Evolutionary conservation across 1,140 invertebrate genomes (phyloP).

Genomic region (Drosophila lacteicornis): DNA sequence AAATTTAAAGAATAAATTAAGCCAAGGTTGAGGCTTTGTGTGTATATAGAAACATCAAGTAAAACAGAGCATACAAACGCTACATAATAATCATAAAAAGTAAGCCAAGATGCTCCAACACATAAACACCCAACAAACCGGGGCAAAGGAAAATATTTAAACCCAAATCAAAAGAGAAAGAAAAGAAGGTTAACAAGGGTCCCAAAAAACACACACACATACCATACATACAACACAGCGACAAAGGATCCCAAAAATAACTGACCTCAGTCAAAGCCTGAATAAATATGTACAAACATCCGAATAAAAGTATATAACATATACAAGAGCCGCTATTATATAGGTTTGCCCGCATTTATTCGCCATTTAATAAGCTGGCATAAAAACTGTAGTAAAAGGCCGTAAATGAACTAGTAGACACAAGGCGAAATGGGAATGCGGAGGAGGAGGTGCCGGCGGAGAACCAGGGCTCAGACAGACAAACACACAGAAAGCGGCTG

Average conservation of each 20-base stretch:
- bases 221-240: background rate
- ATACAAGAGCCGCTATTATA: slow-evolving; percentile 28
- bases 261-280: slow-evolving; percentile 68
- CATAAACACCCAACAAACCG: slow-evolving; percentile 17
- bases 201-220: slow-evolving; percentile 38
- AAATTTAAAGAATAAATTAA: slow-evolving; percentile 32
- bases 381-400: slow-evolving; percentile 81
- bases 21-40: slow-evolving; percentile 6
- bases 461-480: slow-evolving; percentile 9
- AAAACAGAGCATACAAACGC: slow-evolving; percentile 20
- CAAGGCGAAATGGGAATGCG: background rate
- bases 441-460: background rate
- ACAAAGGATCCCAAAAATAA: slow-evolving; percentile 50
- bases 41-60: slow-evolving; percentile 19
- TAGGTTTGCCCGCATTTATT: slow-evolving; percentile 67
- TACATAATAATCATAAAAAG: slow-evolving; percentile 45
- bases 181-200: slow-evolving; percentile 62
- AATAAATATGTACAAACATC: slow-evolving; percentile 37
- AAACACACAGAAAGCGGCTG: slow-evolving; percentile 6
- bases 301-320: slow-evolving; percentile 34
- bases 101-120: slow-evolving; percentile 37
- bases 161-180: slow-evolving; percentile 66
- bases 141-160: slow-evolving; percentile 44
- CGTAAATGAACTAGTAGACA: slow-evolving; percentile 78
- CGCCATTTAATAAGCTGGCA: slow-evolving; percentile 76